Conservation (phyloP, 2,888 invertebrate genomes). For the Tridacna gigas region DNA sequence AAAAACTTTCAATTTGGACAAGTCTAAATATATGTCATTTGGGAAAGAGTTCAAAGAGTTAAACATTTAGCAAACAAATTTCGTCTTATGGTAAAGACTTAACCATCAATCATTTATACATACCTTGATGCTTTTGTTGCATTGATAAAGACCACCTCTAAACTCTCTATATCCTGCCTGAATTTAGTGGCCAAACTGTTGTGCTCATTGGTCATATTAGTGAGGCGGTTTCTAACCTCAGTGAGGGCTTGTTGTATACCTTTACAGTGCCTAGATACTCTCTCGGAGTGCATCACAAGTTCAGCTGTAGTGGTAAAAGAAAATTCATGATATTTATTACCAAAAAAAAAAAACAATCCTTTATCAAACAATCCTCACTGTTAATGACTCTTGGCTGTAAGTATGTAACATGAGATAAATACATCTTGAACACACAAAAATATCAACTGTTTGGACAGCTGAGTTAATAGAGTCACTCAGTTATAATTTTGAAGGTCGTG, state of each 20-base stretch:
- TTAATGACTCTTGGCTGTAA: no score
- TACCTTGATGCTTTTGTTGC: slow-evolving; percentile 84
- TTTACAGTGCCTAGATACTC: slow-evolving; percentile 83
- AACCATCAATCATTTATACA: slow-evolving; percentile 16
- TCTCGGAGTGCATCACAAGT: slow-evolving; percentile 84
- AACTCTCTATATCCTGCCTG: slow-evolving; percentile 80
- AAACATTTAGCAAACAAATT: no score
- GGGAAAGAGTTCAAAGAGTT: not conserved
- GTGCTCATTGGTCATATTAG: slow-evolving; percentile 80
- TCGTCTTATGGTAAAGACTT: no score
- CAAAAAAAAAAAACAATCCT: no score
- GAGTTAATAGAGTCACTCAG: no score
- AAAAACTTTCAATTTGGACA: no score
- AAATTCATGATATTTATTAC: no score
- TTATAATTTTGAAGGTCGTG: no score
- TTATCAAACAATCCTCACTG: no score
- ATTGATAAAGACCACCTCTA: slow-evolving; percentile 83
- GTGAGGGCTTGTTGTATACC: slow-evolving; percentile 82
- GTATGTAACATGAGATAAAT: no score
- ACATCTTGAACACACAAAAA: not conserved
- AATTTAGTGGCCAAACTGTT: slow-evolving; percentile 81
- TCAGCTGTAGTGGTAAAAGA: slow-evolving; percentile 77
- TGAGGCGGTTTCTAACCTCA: slow-evolving; percentile 80
- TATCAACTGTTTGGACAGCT: no score
- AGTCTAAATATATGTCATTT: not conserved